A percentile compares a stretch with the other conserved stretches of the same genome.
Conservation (phyloP, 2,888 invertebrate species). For the Hyalella azteca region DNA sequence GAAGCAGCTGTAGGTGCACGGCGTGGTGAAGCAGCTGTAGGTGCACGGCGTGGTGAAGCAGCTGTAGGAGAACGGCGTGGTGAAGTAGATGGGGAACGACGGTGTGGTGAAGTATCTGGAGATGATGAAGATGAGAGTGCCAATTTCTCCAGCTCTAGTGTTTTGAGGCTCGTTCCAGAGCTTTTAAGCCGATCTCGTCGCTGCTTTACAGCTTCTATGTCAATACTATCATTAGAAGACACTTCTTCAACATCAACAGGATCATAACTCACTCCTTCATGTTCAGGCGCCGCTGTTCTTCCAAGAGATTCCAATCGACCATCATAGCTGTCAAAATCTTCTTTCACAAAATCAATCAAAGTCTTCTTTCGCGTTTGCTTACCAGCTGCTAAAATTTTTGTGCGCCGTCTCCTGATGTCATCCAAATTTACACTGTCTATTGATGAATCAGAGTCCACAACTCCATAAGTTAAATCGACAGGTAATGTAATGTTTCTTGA, state of each 20-base stretch:
- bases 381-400: too few species aligned
- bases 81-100: neutral
- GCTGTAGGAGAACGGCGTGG: neutral
- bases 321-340: neutral
- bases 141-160: neutral
- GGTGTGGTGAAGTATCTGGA: neutral
- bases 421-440: neutral
- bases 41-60: neutral
- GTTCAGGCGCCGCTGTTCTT: too few species aligned
- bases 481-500: neutral
- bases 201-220: neutral
- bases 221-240: neutral
- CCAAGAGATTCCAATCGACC: neutral
- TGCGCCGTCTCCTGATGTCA: conserved; percentile 16
- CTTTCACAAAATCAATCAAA: neutral
- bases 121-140: neutral
- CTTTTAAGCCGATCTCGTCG: neutral
- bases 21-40: neutral
- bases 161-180: neutral
- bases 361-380: neutral
- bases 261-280: too few species aligned
- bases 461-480: neutral
- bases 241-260: neutral
- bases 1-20: neutral
- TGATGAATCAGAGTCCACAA: neutral